phyloP scores from a whole-genome alignment of 2,888 invertebrate genomes.

The Acanthopleura granulata region DNA sequence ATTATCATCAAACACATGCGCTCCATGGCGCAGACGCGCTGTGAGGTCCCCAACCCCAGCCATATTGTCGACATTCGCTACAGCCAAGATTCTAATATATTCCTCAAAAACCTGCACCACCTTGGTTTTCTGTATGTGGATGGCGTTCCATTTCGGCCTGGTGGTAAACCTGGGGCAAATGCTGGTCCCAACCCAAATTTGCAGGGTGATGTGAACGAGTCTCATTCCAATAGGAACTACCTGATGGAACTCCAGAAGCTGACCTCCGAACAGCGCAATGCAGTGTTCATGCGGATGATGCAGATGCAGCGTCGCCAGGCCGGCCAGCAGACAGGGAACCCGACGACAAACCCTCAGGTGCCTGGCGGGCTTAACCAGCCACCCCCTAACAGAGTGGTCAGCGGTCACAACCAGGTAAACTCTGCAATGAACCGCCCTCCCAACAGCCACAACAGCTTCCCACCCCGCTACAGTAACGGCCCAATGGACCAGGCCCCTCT shows the following conservation, averaged over 20 bases:
- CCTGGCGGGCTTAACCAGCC: too few species aligned
- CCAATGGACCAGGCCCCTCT: too few species aligned
- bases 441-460: too few species aligned
- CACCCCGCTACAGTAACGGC: too few species aligned
- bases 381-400: too few species aligned
- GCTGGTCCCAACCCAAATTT: not conserved
- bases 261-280: constrained; percentile 38
- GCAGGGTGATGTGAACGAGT: not conserved
- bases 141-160: constrained; percentile 35
- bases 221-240: not conserved
- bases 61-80: constrained; percentile 61
- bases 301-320: not conserved
- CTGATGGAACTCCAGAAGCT: not conserved
- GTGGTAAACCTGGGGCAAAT: not conserved
- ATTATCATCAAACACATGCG: constrained; percentile 54
- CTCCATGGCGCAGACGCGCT: constrained; percentile 44
- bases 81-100: constrained; percentile 36
- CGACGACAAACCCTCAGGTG: too few species aligned
- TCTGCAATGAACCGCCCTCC: too few species aligned
- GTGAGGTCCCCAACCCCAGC: constrained; percentile 63
- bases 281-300: not conserved
- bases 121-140: constrained; percentile 52
- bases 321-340: not conserved
- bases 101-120: constrained; percentile 39
- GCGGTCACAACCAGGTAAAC: too few species aligned